Conservation (phyloP, 1,140 invertebrate species). For the Panonychus citri region DNA sequence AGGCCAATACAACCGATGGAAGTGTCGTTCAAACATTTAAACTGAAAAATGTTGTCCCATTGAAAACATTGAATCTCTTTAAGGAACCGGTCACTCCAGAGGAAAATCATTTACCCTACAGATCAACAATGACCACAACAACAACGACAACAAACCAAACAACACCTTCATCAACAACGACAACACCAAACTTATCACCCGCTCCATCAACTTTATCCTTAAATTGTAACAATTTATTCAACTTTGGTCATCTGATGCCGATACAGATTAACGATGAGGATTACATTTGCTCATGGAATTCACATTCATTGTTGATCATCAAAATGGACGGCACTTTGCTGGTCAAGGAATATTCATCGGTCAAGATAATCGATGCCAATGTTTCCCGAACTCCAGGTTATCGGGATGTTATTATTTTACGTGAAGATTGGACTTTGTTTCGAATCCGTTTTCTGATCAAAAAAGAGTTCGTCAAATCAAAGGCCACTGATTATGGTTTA, state of each 20-base stretch:
- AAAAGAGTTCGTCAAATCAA: no score
- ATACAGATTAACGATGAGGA: not conserved
- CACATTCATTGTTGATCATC: not conserved
- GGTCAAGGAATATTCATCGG: not conserved
- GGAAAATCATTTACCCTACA: no score
- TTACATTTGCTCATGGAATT: not conserved
- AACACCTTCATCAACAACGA: no score
- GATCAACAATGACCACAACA: no score
- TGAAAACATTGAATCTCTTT: not conserved
- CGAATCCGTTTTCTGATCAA: no score
- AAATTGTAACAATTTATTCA: no score
- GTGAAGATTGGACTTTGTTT: no score
- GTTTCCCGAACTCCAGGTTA: not conserved
- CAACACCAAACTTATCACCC: no score
- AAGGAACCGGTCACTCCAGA: not conserved
- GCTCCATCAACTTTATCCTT: no score
- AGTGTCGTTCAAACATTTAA: not conserved
- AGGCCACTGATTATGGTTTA: no score
- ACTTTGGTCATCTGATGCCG: not conserved
- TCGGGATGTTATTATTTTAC: no score
- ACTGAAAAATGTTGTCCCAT: not conserved
- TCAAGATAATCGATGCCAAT: not conserved
- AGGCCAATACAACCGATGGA: not conserved
- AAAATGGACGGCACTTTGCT: not conserved
- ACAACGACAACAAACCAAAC: no score